These are phyloP conservation scores for Meteorus sp. DNA, from an alignment of 1,140 invertebrate species.

Conservation along the genomic window DNA sequence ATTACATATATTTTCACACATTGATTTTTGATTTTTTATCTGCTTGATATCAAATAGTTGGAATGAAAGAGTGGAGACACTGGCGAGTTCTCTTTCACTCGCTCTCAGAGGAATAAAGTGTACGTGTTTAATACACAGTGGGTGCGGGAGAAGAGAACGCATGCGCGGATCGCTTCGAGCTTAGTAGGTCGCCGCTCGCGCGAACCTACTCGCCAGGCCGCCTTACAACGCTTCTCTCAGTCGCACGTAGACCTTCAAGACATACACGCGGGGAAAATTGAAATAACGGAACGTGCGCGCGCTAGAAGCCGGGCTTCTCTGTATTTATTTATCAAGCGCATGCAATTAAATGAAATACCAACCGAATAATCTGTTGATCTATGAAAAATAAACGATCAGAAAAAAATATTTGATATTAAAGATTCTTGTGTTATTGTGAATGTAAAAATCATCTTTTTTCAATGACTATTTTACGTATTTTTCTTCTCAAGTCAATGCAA, in stretches of 20 bases:
- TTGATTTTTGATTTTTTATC: too few species aligned
- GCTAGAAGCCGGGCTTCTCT: slow-evolving; percentile 8
- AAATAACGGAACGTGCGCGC: slow-evolving; percentile 4
- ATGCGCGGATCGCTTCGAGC: slow-evolving; percentile 36
- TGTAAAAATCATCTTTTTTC: background rate
- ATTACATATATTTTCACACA: too few species aligned
- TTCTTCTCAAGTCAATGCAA: background rate
- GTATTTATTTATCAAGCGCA: slow-evolving; percentile 15
- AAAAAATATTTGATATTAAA: background rate
- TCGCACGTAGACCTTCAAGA: slow-evolving; percentile 15
- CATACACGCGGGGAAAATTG: slow-evolving; percentile 12
- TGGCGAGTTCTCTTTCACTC: too few species aligned
- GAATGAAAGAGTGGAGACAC: too few species aligned
- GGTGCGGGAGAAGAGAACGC: slow-evolving; percentile 30
- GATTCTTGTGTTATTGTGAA: slow-evolving; percentile 9
- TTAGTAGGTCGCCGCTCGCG: slow-evolving; percentile 48
- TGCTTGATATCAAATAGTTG: too few species aligned
- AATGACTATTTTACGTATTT: too few species aligned
- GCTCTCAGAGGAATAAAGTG: too few species aligned
- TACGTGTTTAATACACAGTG: slow-evolving; percentile 2
- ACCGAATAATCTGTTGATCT: too few species aligned
- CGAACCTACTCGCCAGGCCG: slow-evolving; percentile 29
- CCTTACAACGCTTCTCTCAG: slow-evolving; percentile 3
- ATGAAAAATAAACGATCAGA: background rate
- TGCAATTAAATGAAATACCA: too few species aligned